Base-by-base conservation (phyloP, 2,113 vertebrate genomes). In the Pantherophis guttatus region DNA sequence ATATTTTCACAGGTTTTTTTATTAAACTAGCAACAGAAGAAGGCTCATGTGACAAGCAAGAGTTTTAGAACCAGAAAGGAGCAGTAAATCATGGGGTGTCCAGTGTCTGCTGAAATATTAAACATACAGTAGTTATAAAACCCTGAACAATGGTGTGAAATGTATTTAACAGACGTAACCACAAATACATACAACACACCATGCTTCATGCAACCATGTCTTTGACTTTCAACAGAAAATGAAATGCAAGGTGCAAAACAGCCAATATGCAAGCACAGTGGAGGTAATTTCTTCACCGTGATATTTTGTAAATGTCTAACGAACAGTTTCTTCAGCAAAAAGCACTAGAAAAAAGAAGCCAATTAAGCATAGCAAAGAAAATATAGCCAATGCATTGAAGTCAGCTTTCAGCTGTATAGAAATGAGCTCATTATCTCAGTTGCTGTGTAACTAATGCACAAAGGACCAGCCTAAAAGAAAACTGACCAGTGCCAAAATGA, bases 391-490 rank as follows among this genome's bases (percentile, higher is more conserved):
- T 89, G 44, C 65, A 50, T n/a, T 90, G 88, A 90, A 90, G 44
- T 81, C 44, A 86, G 70, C 29, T 90, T 65, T 85, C 48, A 86
- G 24, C 59, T 90, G 92, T 93, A 90, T 86, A 90, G 58, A 90
- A 93, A 93, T 90, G 88, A 90, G 65, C 54, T 86, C 54, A 90
- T 93, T 93, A 93, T 93, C 92, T 90, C 65, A 53, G 87, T 93
- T 90, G 88, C 75, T 53, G 54, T 90, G 29, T 90, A 90, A 90
- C 52, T 93, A 89, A 85, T n/a, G 4, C 21, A 93, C 29, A 93
- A 59, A 62, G 44, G 88, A 59, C 55, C 89, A 90, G 55, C 11
- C 29, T 93, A 59, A 90, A 90, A 90, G 55, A 57, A 86, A 81
- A 86, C 88, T 93, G 92, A 93, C 92, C 92, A 93, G 1, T 90